These are phyloP conservation scores for Dynastes tityus DNA, from an alignment of 2,888 invertebrate species.

Conservation along the genomic window DNA sequence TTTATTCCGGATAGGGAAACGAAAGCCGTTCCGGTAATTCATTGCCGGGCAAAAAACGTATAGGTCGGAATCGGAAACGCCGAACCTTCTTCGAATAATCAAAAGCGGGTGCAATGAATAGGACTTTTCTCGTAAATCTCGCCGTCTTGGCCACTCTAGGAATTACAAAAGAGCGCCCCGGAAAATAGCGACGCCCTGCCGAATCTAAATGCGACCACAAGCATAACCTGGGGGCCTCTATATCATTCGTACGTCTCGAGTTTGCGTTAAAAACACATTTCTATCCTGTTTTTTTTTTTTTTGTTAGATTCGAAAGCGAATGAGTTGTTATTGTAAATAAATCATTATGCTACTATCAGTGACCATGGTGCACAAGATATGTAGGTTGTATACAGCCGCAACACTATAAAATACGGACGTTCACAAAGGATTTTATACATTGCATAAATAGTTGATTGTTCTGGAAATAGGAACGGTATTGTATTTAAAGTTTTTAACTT, in stretches of 20 bases:
- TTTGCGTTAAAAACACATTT: neutral
- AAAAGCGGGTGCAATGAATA: slow-evolving; percentile 37
- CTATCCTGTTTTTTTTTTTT: neutral
- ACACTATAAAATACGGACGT: too few relatives aligned
- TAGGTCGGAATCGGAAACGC: slow-evolving; percentile 2
- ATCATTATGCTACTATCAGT: too few relatives aligned
- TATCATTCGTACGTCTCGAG: neutral
- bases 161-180: slow-evolving; percentile 27
- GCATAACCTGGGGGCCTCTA: neutral
- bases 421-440: too few relatives aligned
- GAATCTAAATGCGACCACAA: slow-evolving; percentile 20
- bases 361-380: too few relatives aligned
- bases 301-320: neutral
- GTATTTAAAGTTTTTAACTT: too few relatives aligned
- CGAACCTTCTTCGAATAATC: slow-evolving; percentile 33
- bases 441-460: too few relatives aligned
- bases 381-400: too few relatives aligned
- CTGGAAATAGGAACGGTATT: too few relatives aligned
- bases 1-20: slow-evolving; percentile 18
- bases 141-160: slow-evolving; percentile 17
- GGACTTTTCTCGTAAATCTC: slow-evolving; percentile 32
- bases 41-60: slow-evolving; percentile 20
- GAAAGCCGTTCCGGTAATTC: slow-evolving; percentile 31
- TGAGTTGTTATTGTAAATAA: too few relatives aligned
- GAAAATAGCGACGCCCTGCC: slow-evolving; percentile 7